phyloP scores from a whole-genome alignment of 2,113 vertebrate species.

The Lamprotornis superbus region DNA sequence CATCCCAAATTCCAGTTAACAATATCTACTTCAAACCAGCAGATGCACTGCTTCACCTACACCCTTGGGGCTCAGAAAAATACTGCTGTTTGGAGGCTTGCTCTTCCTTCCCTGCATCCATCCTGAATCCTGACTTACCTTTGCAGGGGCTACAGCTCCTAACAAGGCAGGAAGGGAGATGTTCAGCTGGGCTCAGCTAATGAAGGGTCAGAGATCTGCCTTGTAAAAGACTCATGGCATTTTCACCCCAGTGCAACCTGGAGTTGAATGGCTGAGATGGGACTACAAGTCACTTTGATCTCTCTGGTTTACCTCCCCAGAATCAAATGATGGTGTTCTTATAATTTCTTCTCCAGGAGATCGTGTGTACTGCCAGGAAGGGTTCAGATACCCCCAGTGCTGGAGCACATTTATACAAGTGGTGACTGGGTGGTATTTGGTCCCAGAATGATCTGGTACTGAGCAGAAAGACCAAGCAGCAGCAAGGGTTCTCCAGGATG shows the following conservation, averaged over 20 bases:
- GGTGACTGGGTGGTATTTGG: background rate
- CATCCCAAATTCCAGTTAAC: slow-evolving; percentile 22
- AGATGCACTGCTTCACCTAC: background rate
- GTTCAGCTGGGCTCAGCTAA: background rate
- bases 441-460: background rate
- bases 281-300: background rate
- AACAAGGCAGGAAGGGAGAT: background rate
- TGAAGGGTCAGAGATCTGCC: accelerated
- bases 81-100: background rate
- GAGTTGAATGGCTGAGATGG: background rate
- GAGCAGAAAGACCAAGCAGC: background rate
- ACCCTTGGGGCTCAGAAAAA: background rate
- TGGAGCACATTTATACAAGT: background rate
- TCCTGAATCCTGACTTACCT: background rate
- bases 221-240: background rate
- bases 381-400: background rate
- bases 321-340: background rate
- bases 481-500: background rate
- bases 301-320: background rate
- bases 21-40: background rate
- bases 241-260: background rate
- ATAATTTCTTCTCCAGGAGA: background rate
- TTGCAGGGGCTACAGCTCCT: background rate
- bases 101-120: background rate
- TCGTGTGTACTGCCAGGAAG: background rate